These are phyloP conservation scores for Crocuta crocuta DNA, from an alignment of 2,113 vertebrate species.

Conservation along the genomic window DNA sequence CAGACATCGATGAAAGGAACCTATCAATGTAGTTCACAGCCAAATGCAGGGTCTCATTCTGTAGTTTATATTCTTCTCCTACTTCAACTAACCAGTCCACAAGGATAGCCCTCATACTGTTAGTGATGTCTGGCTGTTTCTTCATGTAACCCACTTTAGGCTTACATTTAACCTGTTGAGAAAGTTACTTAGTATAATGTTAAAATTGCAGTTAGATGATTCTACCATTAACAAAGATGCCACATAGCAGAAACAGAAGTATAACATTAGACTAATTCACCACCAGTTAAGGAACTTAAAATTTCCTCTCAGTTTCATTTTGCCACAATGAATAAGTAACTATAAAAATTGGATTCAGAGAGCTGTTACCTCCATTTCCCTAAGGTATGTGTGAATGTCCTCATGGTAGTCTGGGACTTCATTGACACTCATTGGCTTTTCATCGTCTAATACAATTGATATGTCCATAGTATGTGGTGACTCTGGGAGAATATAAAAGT, in stretches of 20 bases:
- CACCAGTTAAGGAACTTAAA: not conserved
- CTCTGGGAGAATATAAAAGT: conserved; percentile 83
- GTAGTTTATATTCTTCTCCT: conserved; percentile 98
- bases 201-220: not conserved
- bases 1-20: conserved; percentile 99
- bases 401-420: conserved; percentile 92
- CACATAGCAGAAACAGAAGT: not conserved
- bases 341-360: not conserved
- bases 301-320: not conserved
- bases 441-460: conserved; percentile 92
- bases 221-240: not conserved
- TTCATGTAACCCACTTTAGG: conserved; percentile 97
- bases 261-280: not conserved
- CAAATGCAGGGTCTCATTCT: conserved; percentile 97
- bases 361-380: conserved; percentile 95
- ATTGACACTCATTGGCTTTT: conserved; percentile 87
- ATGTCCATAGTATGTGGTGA: conserved; percentile 95
- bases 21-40: conserved; percentile 99
- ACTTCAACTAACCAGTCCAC: conserved; percentile 99
- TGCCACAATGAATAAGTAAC: not conserved
- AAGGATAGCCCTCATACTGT: conserved; percentile 97
- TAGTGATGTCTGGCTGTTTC: conserved; percentile 98
- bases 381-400: conserved; percentile 94
- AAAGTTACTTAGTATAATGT: conserved; percentile 12
- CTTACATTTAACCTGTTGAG: conserved; percentile 92